Evolutionary conservation across 1,140 invertebrate species (phyloP), one percentile per base, ranked within the genome.

Genomic region (Zaprionus nigranus): DNA sequence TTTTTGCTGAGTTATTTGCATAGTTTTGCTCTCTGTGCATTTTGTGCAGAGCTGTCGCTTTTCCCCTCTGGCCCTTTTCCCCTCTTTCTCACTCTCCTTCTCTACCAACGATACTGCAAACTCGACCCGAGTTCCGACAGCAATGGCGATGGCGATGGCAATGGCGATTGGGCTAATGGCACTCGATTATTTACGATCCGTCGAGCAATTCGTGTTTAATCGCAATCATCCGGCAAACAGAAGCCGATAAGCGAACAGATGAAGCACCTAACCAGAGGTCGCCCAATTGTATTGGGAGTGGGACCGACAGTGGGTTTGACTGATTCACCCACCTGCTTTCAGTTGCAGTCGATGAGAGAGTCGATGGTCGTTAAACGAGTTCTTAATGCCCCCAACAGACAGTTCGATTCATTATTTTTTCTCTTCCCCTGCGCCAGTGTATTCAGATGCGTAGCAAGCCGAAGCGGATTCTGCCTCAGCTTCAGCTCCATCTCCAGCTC

Each of bases 111-210:
- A 7, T 30, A 7, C 28, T 30, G 28, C 46, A 9, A 22, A 13
- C 20, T 12, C 5, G 46, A 12, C 43, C 43, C 46, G 46, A 51
- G 46, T 24, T 24, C 46, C 46, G 20, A 24, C 46, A 51, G 46
- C n/a, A 46, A 43, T 43, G 40, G 40, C 40, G 40, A 46, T 46
- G 40, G 63, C 61, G 40, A 46, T 46, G 40, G 63, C 61, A 17
- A 36, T 57, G 66, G 66, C 73, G 43, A 76, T 71, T 70, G 71
- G 65, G 75, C 78, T 80, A 80, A 80, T 80, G 78, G 71, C 70
- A 63, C 68, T 67, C 78, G 78, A 80, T 80, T 80, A 80, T 80
- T 80, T 80, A 80, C 78, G 78, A 80, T 80, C 71, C 75, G 75
- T 76, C 78, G 59, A 78, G 78, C 75, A 78, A 80, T 78, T 80